phyloP scores from a whole-genome alignment of 2,888 invertebrate species.

The Aleiodes alternator region DNA sequence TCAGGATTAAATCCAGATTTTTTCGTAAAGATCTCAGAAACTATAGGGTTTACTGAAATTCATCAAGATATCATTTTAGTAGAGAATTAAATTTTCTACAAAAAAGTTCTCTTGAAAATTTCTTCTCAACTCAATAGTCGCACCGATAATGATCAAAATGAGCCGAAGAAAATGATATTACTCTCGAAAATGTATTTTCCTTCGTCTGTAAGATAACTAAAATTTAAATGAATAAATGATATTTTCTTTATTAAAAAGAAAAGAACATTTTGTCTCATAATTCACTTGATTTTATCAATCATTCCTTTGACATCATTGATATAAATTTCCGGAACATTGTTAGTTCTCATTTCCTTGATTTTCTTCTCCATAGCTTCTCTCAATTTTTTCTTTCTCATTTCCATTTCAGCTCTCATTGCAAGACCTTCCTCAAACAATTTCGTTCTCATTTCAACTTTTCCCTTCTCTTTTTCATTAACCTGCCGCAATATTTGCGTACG shows the following conservation, averaged over 20 bases:
- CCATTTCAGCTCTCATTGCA: constrained; percentile 80
- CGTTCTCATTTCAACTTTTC: constrained; percentile 80
- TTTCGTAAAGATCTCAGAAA: too few species aligned
- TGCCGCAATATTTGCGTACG: constrained; percentile 82
- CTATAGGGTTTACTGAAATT: too few species aligned
- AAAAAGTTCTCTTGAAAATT: too few species aligned
- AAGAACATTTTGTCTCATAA: not conserved
- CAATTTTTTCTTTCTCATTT: constrained; percentile 77
- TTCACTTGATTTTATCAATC: constrained; percentile 62
- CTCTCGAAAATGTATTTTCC: too few species aligned
- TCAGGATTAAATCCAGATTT: not conserved
- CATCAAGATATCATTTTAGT: too few species aligned
- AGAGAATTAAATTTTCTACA: too few species aligned
- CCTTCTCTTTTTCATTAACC: constrained; percentile 83
- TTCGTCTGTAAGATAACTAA: too few species aligned
- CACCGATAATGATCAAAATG: too few species aligned
- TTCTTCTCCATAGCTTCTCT: constrained; percentile 77
- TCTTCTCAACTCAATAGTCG: too few species aligned
- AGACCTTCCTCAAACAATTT: constrained; percentile 82
- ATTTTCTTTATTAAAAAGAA: not conserved
- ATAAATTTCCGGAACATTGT: constrained; percentile 78
- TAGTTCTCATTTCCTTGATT: constrained; percentile 79
- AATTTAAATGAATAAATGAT: too few species aligned
- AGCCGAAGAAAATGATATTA: too few species aligned
- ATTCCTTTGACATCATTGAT: constrained; percentile 76